Conservation (phyloP, 2,113 vertebrate genomes). For the Acanthisitta chloris region DNA sequence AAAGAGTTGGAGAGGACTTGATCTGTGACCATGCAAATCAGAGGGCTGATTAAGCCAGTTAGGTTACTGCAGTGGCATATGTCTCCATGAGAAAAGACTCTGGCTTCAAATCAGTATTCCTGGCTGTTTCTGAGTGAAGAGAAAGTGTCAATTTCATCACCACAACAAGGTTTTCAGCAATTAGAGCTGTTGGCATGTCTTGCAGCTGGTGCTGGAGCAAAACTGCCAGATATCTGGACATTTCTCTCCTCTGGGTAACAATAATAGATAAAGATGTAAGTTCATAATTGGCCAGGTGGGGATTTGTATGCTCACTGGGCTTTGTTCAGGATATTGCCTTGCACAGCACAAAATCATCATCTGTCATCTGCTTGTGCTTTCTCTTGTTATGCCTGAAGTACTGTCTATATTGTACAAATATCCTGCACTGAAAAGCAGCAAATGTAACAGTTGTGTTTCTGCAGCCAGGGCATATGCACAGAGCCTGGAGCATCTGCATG, state of each 20-base stretch:
- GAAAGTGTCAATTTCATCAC: background rate
- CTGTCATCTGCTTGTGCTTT: background rate
- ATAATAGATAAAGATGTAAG: background rate
- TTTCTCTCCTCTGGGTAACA: background rate
- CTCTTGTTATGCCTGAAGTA: background rate
- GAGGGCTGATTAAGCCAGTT: background rate
- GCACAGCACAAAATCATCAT: background rate
- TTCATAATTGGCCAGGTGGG: background rate
- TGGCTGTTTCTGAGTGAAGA: background rate
- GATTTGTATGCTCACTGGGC: background rate
- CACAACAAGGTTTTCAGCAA: background rate
- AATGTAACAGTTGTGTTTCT: background rate
- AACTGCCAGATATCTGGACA: background rate
- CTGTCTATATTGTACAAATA: background rate
- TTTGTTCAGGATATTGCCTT: background rate
- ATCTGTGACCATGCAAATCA: background rate
- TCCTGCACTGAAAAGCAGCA: background rate
- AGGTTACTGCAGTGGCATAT: background rate
- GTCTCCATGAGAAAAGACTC: background rate
- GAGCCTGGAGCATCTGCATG: background rate
- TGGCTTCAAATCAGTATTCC: background rate
- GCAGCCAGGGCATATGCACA: background rate
- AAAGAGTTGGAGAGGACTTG: background rate
- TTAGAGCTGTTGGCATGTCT: background rate
- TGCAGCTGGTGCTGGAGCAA: background rate